Conservation (phyloP, 2,888 invertebrate genomes). For the Luperina nickerlii region DNA sequence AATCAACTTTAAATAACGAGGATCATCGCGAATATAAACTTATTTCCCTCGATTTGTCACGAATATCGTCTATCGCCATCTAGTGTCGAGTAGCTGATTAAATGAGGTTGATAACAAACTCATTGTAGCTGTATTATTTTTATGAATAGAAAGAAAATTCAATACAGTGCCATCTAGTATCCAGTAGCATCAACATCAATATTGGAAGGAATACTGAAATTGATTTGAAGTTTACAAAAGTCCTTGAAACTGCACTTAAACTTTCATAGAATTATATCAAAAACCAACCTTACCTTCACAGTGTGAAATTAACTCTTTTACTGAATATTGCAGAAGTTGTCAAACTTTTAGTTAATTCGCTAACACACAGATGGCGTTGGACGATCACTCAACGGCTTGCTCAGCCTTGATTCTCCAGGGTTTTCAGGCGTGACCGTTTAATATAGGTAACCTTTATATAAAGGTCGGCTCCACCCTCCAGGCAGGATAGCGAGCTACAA, state of each 20-base stretch:
- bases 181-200: not conserved
- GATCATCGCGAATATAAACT: not conserved
- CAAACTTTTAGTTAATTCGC: constrained; percentile 29
- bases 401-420: constrained; percentile 25
- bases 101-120: not conserved
- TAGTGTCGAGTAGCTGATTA: not conserved
- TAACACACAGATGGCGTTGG: constrained; percentile 39
- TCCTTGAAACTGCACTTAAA: not conserved
- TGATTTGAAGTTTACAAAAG: not conserved
- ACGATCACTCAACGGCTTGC: not conserved
- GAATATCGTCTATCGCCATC: not conserved
- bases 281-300: not conserved
- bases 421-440: constrained; percentile 53
- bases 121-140: too few species aligned
- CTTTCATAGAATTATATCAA: not conserved
- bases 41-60: not conserved
- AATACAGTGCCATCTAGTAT: constrained; percentile 1
- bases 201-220: not conserved
- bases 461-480: constrained; percentile 33
- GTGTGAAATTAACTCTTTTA: not conserved
- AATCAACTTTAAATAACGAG: not conserved
- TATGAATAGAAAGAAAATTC: too few species aligned
- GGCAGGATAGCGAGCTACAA: constrained; percentile 11
- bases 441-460: constrained; percentile 37
- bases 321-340: not conserved